Conservation (phyloP, 2,113 vertebrate species). For the Okapia johnstoni region DNA sequence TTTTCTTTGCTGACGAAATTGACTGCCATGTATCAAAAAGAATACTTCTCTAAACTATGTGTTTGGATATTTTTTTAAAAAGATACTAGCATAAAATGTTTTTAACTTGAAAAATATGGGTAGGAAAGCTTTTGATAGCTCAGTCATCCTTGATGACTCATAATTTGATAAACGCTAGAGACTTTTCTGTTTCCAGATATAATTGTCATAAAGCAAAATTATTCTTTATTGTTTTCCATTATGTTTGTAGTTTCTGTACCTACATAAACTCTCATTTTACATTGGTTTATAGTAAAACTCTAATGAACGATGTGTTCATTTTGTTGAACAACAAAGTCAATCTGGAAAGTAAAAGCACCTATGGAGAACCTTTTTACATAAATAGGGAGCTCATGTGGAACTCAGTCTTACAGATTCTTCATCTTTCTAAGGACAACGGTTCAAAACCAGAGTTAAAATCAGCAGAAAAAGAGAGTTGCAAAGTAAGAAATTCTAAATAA, state of each 20-base stretch:
- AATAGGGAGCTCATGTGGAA: background rate
- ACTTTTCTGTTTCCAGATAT: background rate
- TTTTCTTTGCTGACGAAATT: background rate
- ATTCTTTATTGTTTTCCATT: slow-evolving; percentile 12
- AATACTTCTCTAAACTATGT: background rate
- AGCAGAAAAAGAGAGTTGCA: background rate
- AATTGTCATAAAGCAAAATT: background rate
- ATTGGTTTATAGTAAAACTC: background rate
- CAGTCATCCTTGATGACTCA: background rate
- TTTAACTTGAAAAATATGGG: background rate
- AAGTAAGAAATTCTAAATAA: slow-evolving; percentile 37
- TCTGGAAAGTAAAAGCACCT: background rate
- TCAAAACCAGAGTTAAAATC: background rate
- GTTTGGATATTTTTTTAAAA: background rate
- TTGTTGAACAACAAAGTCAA: background rate
- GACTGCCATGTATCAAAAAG: background rate
- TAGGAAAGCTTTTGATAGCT: background rate
- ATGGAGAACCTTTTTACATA: background rate
- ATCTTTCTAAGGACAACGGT: background rate
- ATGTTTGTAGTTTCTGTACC: background rate
- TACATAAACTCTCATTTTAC: background rate
- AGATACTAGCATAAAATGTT: background rate
- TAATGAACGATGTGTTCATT: background rate
- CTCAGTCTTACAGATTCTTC: background rate
- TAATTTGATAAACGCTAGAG: background rate